Evolutionary conservation across 2,113 vertebrate species (phyloP).

Genomic region (Leucoraja erinaceus): DNA sequence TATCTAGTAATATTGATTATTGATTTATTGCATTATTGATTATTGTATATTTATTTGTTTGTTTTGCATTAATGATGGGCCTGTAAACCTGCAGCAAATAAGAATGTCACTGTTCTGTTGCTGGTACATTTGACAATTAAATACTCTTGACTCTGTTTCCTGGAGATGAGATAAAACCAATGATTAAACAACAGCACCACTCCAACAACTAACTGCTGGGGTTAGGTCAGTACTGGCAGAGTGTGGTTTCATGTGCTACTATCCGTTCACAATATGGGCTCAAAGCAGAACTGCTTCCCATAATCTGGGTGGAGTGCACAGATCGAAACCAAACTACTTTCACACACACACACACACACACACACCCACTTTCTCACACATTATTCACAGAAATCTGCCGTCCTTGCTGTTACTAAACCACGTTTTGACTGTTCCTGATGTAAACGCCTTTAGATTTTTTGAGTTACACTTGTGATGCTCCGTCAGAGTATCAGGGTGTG

Average conservation of each 20-base stretch:
- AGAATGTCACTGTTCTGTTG: too few species aligned
- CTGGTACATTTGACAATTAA: too few species aligned
- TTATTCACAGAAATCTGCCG: not conserved
- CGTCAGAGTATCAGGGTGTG: not conserved
- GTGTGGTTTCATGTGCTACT: not conserved
- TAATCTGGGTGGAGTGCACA: not conserved
- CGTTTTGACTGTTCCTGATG: not conserved
- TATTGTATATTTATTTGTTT: too few species aligned
- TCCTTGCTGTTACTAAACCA: not conserved
- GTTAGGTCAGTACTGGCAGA: not conserved
- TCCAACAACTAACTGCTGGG: too few species aligned
- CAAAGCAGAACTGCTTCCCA: not conserved
- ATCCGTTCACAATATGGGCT: not conserved
- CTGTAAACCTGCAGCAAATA: too few species aligned
- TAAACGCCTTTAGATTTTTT: not conserved
- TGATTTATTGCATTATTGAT: too few species aligned
- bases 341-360: not conserved
- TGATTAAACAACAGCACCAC: not conserved
- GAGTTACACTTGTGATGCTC: not conserved
- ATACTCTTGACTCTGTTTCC: not conserved
- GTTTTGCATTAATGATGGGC: too few species aligned
- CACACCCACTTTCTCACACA: not conserved
- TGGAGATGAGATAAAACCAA: not conserved
- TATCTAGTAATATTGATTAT: too few species aligned
- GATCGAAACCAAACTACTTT: not conserved